Percentiles rank a stretch among this genome's conserved stretches.
Conservation (phyloP, 2,888 invertebrate genomes). For the Synergus gifuensis region DNA sequence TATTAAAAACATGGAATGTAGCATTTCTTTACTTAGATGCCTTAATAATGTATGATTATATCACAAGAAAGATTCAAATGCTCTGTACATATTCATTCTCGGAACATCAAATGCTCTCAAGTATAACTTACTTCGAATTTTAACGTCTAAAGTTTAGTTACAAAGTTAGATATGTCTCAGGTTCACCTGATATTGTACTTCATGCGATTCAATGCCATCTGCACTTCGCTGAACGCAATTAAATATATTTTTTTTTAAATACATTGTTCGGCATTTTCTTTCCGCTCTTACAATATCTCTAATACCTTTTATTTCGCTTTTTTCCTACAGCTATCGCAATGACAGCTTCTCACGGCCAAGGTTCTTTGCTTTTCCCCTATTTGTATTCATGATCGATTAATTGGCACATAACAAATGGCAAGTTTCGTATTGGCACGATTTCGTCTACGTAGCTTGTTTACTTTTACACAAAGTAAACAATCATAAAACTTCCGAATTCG, state of each 20-base stretch:
- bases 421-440: constrained; percentile 75
- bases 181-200: constrained; percentile 77
- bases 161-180: constrained; percentile 78
- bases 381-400: constrained; percentile 49
- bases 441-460: constrained; percentile 49
- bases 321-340: constrained; percentile 22
- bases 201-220: constrained; percentile 64
- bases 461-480: not conserved
- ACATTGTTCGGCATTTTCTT: constrained; percentile 45
- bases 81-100: constrained; percentile 74
- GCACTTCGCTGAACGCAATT: constrained; percentile 41
- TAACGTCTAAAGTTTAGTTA: constrained; percentile 67
- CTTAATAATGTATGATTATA: constrained; percentile 77
- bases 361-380: constrained; percentile 43
- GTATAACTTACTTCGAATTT: constrained; percentile 58
- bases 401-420: constrained; percentile 77
- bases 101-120: constrained; percentile 72
- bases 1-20: constrained; percentile 69
- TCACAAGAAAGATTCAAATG: constrained; percentile 78
- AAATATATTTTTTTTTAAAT: constrained; percentile 48
- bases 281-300: constrained; percentile 39
- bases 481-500: constrained; percentile 8
- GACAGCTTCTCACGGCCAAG: constrained; percentile 36
- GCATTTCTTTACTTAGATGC: constrained; percentile 60
- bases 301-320: constrained; percentile 37